Conservation (phyloP, 2,797 vertebrate species). For the Mormyrops attenuatus region DNA sequence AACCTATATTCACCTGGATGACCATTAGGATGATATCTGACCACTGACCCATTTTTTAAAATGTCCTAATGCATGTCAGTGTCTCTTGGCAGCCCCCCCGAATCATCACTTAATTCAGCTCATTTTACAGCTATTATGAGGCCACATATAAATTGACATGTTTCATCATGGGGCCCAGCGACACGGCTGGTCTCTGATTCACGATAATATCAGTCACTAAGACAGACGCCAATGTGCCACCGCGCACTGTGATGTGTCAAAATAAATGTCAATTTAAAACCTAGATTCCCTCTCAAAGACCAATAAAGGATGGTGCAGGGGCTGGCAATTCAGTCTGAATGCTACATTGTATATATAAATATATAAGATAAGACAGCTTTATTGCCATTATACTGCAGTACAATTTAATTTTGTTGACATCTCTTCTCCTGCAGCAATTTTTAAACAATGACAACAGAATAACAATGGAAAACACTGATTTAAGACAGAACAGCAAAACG, state of each 20-base stretch:
- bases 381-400: not conserved
- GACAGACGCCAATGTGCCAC: not conserved
- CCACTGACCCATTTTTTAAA: not conserved
- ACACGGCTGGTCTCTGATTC: not conserved
- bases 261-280: not conserved
- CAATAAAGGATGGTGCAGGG: not conserved
- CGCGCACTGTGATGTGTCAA: not conserved
- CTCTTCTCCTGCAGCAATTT: not conserved
- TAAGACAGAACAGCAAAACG: not conserved
- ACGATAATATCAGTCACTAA: not conserved
- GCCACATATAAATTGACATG: not conserved
- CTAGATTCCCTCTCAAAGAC: not conserved
- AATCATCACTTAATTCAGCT: not conserved
- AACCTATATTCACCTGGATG: not conserved
- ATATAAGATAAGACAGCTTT: not conserved
- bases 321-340: not conserved
- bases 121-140: not conserved
- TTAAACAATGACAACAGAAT: not conserved
- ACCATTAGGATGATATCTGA: not conserved
- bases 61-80: not conserved
- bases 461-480: not conserved
- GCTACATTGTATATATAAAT: not conserved
- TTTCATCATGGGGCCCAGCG: not conserved
- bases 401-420: not conserved
- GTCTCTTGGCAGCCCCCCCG: not conserved